Conservation (phyloP, 2,888 invertebrate genomes). For the Spodoptera exigua region DNA sequence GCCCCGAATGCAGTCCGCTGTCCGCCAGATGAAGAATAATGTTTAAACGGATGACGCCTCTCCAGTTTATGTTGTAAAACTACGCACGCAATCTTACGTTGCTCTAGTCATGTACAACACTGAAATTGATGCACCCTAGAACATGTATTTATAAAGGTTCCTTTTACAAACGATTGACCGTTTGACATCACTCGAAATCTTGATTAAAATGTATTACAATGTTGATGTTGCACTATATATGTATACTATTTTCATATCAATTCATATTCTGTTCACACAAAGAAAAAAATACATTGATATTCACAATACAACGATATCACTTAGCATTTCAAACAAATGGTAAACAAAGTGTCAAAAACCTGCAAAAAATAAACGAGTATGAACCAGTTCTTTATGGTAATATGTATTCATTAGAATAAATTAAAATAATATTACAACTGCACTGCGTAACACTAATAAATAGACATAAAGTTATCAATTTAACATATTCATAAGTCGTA, state of each 20-base stretch:
- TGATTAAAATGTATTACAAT: no score
- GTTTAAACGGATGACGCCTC: constrained; percentile 65
- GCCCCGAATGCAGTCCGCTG: constrained; percentile 79
- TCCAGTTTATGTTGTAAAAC: constrained; percentile 68
- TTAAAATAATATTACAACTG: constrained; percentile 19
- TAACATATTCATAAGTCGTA: constrained; percentile 32
- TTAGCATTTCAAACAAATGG: constrained; percentile 1
- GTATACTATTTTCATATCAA: no score
- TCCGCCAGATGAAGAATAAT: constrained; percentile 80
- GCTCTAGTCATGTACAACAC: constrained; percentile 44
- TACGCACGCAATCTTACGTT: constrained; percentile 64
- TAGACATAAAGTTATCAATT: constrained; percentile 21
- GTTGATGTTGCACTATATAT: no score
- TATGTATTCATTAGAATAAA: constrained; percentile 35
- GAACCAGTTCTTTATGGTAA: constrained; percentile 14
- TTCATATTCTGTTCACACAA: no score
- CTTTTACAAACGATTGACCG: background rate
- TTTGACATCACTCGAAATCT: background rate
- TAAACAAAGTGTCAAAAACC: constrained; percentile 4
- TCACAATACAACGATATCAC: no score
- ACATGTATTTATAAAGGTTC: constrained; percentile 38
- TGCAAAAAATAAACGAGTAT: background rate
- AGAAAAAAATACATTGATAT: no score
- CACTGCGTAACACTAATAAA: constrained; percentile 13
- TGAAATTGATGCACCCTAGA: constrained; percentile 61